Percentiles rank a stretch among this genome's conserved stretches.
phyloP scores from a whole-genome alignment of 2,797 vertebrate species.

The Synaphobranchus kaupii region DNA sequence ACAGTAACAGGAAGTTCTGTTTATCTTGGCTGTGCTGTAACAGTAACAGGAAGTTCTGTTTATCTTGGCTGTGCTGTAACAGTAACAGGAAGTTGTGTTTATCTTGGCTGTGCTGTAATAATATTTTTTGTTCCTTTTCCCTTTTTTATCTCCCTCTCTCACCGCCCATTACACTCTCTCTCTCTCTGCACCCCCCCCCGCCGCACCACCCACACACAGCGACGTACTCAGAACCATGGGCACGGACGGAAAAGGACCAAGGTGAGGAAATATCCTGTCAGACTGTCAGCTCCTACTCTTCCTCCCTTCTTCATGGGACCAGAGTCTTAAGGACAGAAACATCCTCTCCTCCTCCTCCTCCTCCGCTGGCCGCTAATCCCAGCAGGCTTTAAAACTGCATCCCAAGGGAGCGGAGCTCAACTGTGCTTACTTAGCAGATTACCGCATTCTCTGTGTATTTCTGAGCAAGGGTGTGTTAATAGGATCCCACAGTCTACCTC shows the following conservation, averaged over 20 bases:
- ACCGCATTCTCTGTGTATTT: not conserved
- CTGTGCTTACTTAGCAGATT: not conserved
- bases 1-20: too few species aligned
- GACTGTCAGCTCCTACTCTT: not conserved
- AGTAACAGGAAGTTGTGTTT: too few species aligned
- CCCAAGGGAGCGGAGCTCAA: not conserved
- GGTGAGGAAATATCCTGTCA: not conserved
- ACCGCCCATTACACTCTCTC: not conserved
- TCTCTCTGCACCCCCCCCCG: not conserved
- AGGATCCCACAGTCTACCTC: not conserved
- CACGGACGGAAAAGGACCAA: not conserved
- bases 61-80: not conserved
- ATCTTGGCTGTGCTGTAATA: not conserved
- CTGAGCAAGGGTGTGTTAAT: not conserved
- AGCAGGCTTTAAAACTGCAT: not conserved
- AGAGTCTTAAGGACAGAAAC: too few species aligned
- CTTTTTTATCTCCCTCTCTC: not conserved
- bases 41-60: too few species aligned
- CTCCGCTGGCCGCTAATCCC: not conserved
- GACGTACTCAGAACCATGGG: not conserved
- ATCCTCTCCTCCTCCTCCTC: not conserved
- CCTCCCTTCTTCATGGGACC: too few species aligned
- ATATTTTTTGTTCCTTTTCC: slow-evolving; percentile 50
- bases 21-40: too few species aligned
- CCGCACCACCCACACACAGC: not conserved